These are phyloP conservation scores for Falco rusticolus DNA, from an alignment of 2,797 vertebrate species.

Conservation along the genomic window DNA sequence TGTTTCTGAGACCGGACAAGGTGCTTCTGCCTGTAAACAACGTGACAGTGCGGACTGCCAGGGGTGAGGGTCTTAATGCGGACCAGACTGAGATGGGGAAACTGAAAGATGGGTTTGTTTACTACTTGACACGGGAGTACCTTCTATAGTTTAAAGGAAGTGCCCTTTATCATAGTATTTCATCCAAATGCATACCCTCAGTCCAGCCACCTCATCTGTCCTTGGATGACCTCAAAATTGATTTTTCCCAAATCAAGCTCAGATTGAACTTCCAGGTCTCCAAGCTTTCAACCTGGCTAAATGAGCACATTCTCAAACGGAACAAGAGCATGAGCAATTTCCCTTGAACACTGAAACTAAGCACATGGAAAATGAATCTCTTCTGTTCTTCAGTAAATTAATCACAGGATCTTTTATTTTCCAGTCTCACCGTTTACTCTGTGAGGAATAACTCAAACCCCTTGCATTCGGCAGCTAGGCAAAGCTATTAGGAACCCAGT, in stretches of 20 bases:
- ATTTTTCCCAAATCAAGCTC: background rate
- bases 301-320: background rate
- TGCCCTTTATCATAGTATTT: background rate
- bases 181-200: background rate
- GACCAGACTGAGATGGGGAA: background rate
- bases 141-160: background rate
- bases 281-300: constrained; percentile 40
- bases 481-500: constrained; percentile 46
- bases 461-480: background rate
- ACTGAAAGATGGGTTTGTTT: background rate
- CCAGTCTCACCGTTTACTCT: background rate
- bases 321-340: constrained; percentile 36
- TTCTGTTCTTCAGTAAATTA: constrained; percentile 57
- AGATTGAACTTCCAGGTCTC: constrained; percentile 36
- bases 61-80: background rate
- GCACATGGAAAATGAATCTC: constrained; percentile 40
- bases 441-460: background rate
- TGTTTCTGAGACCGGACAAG: background rate
- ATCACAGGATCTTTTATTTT: constrained; percentile 59
- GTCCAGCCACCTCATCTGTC: background rate
- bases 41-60: background rate
- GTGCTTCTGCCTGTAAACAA: background rate
- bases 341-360: constrained; percentile 30
- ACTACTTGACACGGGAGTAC: background rate
- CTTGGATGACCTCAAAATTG: constrained; percentile 20